A percentile compares a stretch with the other conserved stretches of the same genome.
These are phyloP conservation scores for Anastatus disparis DNA, from an alignment of 1,140 invertebrate species.

Conservation along the genomic window DNA sequence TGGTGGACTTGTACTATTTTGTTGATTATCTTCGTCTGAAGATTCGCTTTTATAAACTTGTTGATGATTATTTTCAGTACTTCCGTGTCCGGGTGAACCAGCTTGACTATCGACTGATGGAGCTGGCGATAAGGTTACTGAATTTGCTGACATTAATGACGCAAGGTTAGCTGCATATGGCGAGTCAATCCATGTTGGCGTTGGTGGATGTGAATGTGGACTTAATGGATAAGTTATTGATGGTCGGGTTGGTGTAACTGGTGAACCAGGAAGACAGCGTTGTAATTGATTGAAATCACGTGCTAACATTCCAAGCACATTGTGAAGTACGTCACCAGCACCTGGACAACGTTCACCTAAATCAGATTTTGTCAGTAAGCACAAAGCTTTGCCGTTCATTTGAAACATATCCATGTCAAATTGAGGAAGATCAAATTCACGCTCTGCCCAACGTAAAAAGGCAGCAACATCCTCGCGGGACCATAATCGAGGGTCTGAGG, in stretches of 20 bases:
- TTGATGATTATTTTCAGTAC: slow-evolving; percentile 31
- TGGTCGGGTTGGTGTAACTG: slow-evolving; percentile 85
- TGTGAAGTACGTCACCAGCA: slow-evolving; percentile 92
- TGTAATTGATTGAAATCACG: slow-evolving; percentile 81
- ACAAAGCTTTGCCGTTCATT: slow-evolving; percentile 97
- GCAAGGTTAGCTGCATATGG: slow-evolving; percentile 72
- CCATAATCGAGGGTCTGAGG: slow-evolving; percentile 90
- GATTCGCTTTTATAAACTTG: slow-evolving; percentile 64
- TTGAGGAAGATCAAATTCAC: slow-evolving; percentile 90
- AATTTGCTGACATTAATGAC: slow-evolving; percentile 77
- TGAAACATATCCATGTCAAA: slow-evolving; percentile 95
- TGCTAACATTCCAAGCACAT: slow-evolving; percentile 89
- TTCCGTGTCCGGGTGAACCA: slow-evolving; percentile 81
- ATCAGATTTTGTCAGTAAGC: slow-evolving; percentile 88
- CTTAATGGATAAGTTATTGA: slow-evolving; percentile 78
- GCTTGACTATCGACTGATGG: slow-evolving; percentile 88
- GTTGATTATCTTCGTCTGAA: slow-evolving; percentile 66
- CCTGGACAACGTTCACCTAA: slow-evolving; percentile 90
- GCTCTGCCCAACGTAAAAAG: slow-evolving; percentile 91
- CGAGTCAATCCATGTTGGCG: slow-evolving; percentile 80
- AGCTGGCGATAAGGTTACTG: slow-evolving; percentile 88
- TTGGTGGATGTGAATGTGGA: slow-evolving; percentile 81
- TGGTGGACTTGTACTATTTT: slow-evolving; percentile 68
- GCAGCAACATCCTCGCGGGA: slow-evolving; percentile 87
- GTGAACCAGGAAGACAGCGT: slow-evolving; percentile 81